Percentiles rank a stretch among this genome's conserved stretches.
These are phyloP conservation scores for Epirrhoe alternata DNA, from an alignment of 2,888 invertebrate species.

Conservation along the genomic window DNA sequence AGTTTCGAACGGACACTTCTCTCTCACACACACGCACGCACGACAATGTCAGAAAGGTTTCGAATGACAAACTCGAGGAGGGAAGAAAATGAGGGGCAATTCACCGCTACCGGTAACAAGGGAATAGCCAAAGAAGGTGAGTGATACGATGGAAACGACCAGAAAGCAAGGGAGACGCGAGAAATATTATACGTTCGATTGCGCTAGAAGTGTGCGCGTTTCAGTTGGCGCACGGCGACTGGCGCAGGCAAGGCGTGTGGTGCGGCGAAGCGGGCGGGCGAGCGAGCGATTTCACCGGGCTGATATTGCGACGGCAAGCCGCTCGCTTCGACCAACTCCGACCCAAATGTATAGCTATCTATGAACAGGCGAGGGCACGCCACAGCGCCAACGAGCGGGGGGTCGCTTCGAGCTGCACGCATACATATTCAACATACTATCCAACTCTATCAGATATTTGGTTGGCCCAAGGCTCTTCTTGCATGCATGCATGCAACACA, in stretches of 20 bases:
- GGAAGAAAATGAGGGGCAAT: constrained; percentile 50
- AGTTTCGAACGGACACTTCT: constrained; percentile 72
- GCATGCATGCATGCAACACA: constrained; percentile 43
- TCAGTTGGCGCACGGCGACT: constrained; percentile 85
- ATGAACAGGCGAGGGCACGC: constrained; percentile 70
- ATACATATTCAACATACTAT: constrained; percentile 57
- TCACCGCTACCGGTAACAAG: constrained; percentile 58
- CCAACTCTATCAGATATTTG: constrained; percentile 72
- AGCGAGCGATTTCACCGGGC: constrained; percentile 84
- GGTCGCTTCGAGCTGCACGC: constrained; percentile 76
- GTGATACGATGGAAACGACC: constrained; percentile 60
- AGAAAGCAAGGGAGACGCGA: constrained; percentile 68
- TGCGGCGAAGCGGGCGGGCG: constrained; percentile 81
- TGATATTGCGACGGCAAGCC: constrained; percentile 83
- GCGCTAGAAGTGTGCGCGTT: constrained; percentile 84
- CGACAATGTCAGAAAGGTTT: constrained; percentile 49
- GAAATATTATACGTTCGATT: constrained; percentile 77
- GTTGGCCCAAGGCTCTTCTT: constrained; percentile 52
- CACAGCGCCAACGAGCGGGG: constrained; percentile 66
- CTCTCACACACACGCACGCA: constrained; percentile 57
- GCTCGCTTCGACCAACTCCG: constrained; percentile 75
- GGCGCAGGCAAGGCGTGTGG: constrained; percentile 83
- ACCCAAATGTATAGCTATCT: constrained; percentile 79
- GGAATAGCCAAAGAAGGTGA: constrained; percentile 53
- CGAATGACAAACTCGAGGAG: constrained; percentile 54